Conservation (phyloP, 1,140 invertebrate genomes). For the Bombus consobrinus region DNA sequence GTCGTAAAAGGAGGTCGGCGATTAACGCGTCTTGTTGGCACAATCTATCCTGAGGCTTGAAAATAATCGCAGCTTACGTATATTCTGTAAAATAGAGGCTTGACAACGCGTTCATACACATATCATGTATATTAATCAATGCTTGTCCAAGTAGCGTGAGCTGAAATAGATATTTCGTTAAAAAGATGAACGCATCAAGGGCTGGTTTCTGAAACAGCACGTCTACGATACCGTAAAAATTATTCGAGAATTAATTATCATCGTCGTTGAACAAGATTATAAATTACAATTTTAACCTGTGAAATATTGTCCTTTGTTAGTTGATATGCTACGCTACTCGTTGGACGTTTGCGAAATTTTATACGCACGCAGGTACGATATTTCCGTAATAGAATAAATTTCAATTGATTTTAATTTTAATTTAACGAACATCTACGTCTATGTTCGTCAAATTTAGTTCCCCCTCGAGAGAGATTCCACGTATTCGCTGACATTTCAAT, state of each 20-base stretch:
- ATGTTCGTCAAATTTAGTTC: not conserved
- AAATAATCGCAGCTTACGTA: not conserved
- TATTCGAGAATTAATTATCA: too few relatives aligned
- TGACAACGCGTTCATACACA: not conserved
- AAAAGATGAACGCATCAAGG: not conserved
- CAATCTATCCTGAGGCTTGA: not conserved
- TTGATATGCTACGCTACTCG: too few relatives aligned
- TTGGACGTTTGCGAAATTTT: too few relatives aligned
- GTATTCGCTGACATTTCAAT: not conserved
- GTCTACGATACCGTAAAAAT: too few relatives aligned
- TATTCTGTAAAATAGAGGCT: not conserved
- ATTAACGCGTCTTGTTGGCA: not conserved
- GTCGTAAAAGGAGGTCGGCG: slow-evolving; percentile 2
- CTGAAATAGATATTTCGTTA: not conserved
- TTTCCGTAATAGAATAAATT: too few relatives aligned
- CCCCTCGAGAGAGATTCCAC: not conserved
- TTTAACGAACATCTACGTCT: too few relatives aligned
- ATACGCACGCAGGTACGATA: too few relatives aligned
- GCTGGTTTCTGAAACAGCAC: not conserved
- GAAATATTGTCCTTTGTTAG: too few relatives aligned
- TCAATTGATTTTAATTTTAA: too few relatives aligned
- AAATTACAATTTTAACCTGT: too few relatives aligned
- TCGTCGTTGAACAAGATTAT: too few relatives aligned
- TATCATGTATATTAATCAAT: not conserved
- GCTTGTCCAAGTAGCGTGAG: not conserved